phyloP scores from a whole-genome alignment of 2,888 invertebrate species.

The Blera fallax region DNA sequence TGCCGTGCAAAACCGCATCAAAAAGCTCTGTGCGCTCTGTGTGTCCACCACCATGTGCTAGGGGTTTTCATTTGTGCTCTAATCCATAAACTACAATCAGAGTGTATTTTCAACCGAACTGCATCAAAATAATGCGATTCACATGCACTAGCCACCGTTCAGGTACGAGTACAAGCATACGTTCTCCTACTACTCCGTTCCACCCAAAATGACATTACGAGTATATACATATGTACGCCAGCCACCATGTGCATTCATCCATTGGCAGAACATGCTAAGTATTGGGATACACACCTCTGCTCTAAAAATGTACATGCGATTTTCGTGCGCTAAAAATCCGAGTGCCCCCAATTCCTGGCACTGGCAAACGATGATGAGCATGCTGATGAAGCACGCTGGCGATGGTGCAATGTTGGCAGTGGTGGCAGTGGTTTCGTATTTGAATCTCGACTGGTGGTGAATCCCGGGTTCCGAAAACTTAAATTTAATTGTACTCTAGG shows the following conservation, averaged over 20 bases:
- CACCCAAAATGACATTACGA: background rate
- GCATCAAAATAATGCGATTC: constrained; percentile 62
- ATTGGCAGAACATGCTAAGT: constrained; percentile 45
- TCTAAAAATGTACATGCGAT: constrained; percentile 39
- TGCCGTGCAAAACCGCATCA: constrained; percentile 49
- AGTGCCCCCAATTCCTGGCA: constrained; percentile 26
- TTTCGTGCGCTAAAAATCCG: constrained; percentile 45
- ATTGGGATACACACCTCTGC: constrained; percentile 10
- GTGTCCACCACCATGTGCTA: constrained; percentile 31
- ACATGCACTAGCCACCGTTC: constrained; percentile 4
- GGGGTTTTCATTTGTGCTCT: constrained; percentile 27
- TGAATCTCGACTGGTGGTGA: constrained; percentile 10
- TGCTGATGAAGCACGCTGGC: constrained; percentile 21
- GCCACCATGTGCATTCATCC: constrained; percentile 40
- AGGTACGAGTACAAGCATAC: background rate
- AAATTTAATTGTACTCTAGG: constrained; percentile 31
- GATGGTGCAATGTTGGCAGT: background rate
- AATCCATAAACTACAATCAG: constrained; percentile 59
- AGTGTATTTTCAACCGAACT: constrained; percentile 62
- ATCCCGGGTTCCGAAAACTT: constrained; percentile 15
- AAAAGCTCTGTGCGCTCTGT: constrained; percentile 27
- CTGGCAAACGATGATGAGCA: constrained; percentile 32
- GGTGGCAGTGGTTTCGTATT: constrained; percentile 8
- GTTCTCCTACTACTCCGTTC: background rate
- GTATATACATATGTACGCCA: background rate